Evolutionary conservation across 2,113 vertebrate species (phyloP), one percentile per base, ranked within the genome.

Genomic region (Sturnira hondurensis): DNA sequence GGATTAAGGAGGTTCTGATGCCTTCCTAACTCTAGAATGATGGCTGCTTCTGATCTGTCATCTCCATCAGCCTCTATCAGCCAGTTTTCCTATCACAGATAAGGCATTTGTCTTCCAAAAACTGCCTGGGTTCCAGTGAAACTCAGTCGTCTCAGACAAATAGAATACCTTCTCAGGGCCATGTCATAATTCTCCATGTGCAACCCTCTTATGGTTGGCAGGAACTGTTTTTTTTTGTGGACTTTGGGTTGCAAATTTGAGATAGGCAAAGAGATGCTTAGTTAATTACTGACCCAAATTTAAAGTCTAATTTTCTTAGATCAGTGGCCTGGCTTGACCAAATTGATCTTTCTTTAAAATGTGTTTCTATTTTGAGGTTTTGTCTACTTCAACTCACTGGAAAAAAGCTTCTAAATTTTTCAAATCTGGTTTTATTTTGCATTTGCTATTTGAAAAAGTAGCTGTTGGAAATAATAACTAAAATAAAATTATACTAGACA

Each of bases 401-500:
- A 61, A 68, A 50, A 20, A 33, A 81, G 15, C 58, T 77, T 93
- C 65, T 74, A 67, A 78, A 96, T 54, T 96, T 97, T 96, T 96
- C 78, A 97, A 67, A 95, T 95, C 71, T 89, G 86, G 78, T 96
- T 96, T 93, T 95, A 84, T 94, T 97, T 97, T 95, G 80, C 56
- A 93, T 89, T 95, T 65, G 28, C 78, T 97, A 45, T 96, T 96
- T 96, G 89, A 97, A 96, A 97, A 92, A 97, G 86, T 96, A 96
- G 91, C 89, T 97, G 74, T 96, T 98, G 91, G 96, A 93, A 97
- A 97, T 96, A 98, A 97, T 97, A 97, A 96, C 83, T 15, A 88
- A 97, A 96, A 97, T 96, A 97, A 96, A 97, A 97, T 98, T 97
- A 95, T 95, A 94, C 81, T 93, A 97, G 94, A 96, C 86, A 97